Base-by-base conservation (phyloP, 1,140 invertebrate species). In the Bombus vancouverensis region DNA sequence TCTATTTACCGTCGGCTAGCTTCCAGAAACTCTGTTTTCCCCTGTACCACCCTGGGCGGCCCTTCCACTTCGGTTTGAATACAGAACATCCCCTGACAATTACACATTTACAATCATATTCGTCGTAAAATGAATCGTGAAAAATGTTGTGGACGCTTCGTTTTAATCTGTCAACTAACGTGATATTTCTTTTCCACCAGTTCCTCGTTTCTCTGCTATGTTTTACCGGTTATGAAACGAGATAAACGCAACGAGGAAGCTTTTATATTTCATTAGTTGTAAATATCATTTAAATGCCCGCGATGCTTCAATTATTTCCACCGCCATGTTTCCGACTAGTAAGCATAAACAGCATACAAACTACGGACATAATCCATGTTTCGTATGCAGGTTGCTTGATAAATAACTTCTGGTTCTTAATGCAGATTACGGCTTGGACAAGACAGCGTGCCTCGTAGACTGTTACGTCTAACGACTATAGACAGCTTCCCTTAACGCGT, bases 1-100 rank as follows among this genome's bases (percentile, higher is more conserved):
- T 90, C 88, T 84, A 90, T 90, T 90, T 90, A 79, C 88, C 73
- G 88, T 72, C 44, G 72, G 34, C 68, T 65, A 32, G 77, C 81
- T 65, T 44, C 53, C 87, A 65, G 75, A 87, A 87, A 89, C 74
- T 68, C 85, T 72, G 74, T 83, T 78, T 75, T 12, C 39, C 83
- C 80, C 28, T 75, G 59, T 28, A 62, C 59, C 59, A 62, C 28
- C 59, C 59, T n/a, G 57, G 10, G 10, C 28, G 10, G 3, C 34
- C 10, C 39, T 37, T 1, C 34, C 73, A 12, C 32, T 25, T 15
- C 25, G 37, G 4, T 28, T 39, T 18, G 25, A 44, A 47, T 37
- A 42, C n/a, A 3, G 22, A n/a, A 74, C 47, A 72, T 62, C 79
- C 37, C 53, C 2, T 53, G 68, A 37, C 77, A 80, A 84, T 84